Evolutionary conservation across 2,113 vertebrate genomes (phyloP).

Genomic region (Clarias gariepinus): DNA sequence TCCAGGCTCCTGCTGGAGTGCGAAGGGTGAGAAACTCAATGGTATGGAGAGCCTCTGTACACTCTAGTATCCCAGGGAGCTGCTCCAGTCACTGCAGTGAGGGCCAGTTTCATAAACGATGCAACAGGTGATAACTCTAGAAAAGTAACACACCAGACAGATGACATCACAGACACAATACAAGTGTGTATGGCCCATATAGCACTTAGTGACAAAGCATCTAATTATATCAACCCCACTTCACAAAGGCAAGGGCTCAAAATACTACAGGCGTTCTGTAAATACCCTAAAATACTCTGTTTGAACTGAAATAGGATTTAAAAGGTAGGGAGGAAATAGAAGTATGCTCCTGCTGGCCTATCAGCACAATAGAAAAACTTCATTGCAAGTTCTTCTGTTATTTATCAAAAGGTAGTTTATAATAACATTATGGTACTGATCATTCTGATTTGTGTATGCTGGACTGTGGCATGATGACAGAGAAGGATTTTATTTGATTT

Average conservation of each 20-base stretch:
- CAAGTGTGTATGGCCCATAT: slow-evolving; percentile 28
- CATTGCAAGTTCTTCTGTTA: slow-evolving; percentile 14
- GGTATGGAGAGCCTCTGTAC: not conserved
- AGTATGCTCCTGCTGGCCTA: slow-evolving; percentile 31
- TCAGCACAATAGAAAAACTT: slow-evolving; percentile 5
- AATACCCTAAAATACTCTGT: slow-evolving; percentile 33
- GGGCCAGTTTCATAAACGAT: slow-evolving; percentile 24
- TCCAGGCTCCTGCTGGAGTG: slow-evolving; percentile 40
- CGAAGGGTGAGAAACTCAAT: slow-evolving; percentile 11
- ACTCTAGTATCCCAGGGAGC: slow-evolving; percentile 52
- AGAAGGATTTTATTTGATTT: not conserved
- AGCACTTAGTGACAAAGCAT: slow-evolving; percentile 26
- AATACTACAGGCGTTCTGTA: slow-evolving; percentile 27
- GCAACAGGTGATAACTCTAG: slow-evolving; percentile 1
- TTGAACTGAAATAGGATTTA: slow-evolving; percentile 21
- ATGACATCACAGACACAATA: slow-evolving; percentile 11
- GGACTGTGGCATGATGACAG: slow-evolving; percentile 34
- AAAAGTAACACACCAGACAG: slow-evolving; percentile 1
- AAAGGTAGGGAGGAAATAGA: not conserved
- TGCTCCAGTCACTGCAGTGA: slow-evolving; percentile 5
- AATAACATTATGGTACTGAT: slow-evolving; percentile 21
- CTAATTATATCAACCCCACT: slow-evolving; percentile 27
- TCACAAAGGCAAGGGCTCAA: slow-evolving; percentile 48
- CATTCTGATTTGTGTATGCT: slow-evolving; percentile 22
- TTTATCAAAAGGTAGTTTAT: slow-evolving; percentile 25